Evolutionary conservation across 2,113 vertebrate species (phyloP).

Genomic region (Prolemur simus): DNA sequence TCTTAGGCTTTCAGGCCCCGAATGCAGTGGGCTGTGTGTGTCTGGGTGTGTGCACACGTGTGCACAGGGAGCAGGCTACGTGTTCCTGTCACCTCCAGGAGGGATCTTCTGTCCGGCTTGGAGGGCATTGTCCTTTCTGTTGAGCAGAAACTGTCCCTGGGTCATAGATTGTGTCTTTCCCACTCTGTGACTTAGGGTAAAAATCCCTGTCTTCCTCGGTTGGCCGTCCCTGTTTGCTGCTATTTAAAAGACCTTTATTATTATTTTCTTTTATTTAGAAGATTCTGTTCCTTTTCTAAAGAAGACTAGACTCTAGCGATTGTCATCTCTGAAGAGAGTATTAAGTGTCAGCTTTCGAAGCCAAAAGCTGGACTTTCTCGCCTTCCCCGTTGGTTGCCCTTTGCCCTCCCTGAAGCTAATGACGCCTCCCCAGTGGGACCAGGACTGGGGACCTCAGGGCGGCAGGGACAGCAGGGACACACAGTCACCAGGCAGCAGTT

Average conservation of each 20-base stretch:
- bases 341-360: neutral
- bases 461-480: slow-evolving; percentile 1
- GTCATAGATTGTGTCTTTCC: neutral
- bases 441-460: neutral
- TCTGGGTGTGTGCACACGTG: neutral
- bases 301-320: neutral
- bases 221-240: neutral
- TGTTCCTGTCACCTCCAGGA: neutral
- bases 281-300: neutral
- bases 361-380: neutral
- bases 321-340: neutral
- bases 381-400: neutral
- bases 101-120: neutral
- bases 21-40: neutral
- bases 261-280: neutral
- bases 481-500: neutral
- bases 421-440: neutral
- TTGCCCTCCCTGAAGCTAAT: neutral
- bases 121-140: neutral
- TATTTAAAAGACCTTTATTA: neutral
- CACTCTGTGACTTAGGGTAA: neutral
- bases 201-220: neutral
- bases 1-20: neutral
- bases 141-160: neutral
- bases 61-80: neutral